A percentile compares a stretch with the other conserved stretches of the same genome.
Conservation (phyloP, 1,140 invertebrate genomes). For the Drosophila trapezifrons region DNA sequence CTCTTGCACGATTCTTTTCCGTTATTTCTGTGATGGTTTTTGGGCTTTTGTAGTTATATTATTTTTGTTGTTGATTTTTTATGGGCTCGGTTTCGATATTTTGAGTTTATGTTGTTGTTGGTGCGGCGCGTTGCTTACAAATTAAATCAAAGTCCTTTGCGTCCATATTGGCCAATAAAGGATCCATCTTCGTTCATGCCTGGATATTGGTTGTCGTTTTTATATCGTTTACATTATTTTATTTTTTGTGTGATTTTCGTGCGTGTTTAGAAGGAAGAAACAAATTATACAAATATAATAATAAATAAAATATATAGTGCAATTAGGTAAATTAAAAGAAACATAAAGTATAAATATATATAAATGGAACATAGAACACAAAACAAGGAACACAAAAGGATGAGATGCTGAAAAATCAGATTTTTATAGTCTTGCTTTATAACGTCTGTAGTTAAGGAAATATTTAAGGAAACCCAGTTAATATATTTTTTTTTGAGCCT, state of each 20-base stretch:
- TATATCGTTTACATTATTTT: conserved; percentile 18
- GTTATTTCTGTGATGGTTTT: conserved; percentile 42
- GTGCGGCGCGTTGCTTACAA: conserved; percentile 59
- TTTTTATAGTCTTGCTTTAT: neutral
- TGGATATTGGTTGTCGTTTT: conserved; percentile 83
- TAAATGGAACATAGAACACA: conserved; percentile 35
- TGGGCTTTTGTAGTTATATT: conserved; percentile 3
- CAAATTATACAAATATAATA: conserved; percentile 60
- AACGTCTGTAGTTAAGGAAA: neutral
- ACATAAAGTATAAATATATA: conserved; percentile 38
- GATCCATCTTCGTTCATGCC: conserved; percentile 99
- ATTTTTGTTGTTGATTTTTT: conserved; percentile 19
- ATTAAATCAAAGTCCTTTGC: conserved; percentile 87
- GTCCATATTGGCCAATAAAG: conserved; percentile 98
- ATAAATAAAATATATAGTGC: conserved; percentile 42
- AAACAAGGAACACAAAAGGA: conserved; percentile 24
- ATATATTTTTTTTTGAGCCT: too few relatives aligned
- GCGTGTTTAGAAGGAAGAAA: conserved; percentile 49
- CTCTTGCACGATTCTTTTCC: conserved; percentile 6
- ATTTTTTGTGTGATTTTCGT: conserved; percentile 11
- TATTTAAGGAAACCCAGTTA: neutral
- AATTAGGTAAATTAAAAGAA: conserved; percentile 29
- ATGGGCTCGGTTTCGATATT: conserved; percentile 54
- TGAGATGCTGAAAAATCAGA: neutral
- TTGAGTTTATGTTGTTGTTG: conserved; percentile 44